Evolutionary conservation across 2,888 invertebrate genomes (phyloP), one percentile per base, ranked within the genome.

Genomic region (Apodemia mormo): DNA sequence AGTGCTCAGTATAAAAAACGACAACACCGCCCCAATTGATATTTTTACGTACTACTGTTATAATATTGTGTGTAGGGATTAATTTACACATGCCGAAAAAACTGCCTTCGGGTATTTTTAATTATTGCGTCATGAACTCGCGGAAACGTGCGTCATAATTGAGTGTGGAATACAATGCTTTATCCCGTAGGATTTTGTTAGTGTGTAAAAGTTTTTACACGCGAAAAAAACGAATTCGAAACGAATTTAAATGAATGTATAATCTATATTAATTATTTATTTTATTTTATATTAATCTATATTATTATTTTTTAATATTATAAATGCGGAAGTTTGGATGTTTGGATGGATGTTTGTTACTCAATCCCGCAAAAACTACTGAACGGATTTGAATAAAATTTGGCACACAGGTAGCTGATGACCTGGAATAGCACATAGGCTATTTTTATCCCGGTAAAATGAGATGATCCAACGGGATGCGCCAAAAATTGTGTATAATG

Each of bases 11-110:
- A 86, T 88, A 91, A 91, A 90, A 90, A 91, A 86, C 86, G 85
- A 87, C 85, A 84, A 78, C 80, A 78, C 78, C 80, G 78, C 80
- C 86, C 85, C 90, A 90, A 92, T 92, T 92, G 92, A 92, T 92
- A 92, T 90, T 91, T 89, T 84, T 85, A 81, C 82, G 79, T 84
- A 90, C 89, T 87, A 86, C 87, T 87, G 87, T 88, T 87, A 83
- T 82, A 81, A 80, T 81, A 82, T 80, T 81, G 78, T 76, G 73
- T 71, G 74, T 75, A 71, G 74, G 77, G 79, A 80, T 81, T 82
- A 79, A 81, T 81, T 81, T 81, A 71, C 76, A 76, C 74, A 65
- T 69, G 52, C 54, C 65, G 66, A 66, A 71, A 69, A 72, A 69
- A 69, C 65, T 69, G 65, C 68, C 14, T 1, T 30, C 12, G 30